phyloP scores from a whole-genome alignment of 2,113 vertebrate species.

The Psittacula cyanocephala region DNA sequence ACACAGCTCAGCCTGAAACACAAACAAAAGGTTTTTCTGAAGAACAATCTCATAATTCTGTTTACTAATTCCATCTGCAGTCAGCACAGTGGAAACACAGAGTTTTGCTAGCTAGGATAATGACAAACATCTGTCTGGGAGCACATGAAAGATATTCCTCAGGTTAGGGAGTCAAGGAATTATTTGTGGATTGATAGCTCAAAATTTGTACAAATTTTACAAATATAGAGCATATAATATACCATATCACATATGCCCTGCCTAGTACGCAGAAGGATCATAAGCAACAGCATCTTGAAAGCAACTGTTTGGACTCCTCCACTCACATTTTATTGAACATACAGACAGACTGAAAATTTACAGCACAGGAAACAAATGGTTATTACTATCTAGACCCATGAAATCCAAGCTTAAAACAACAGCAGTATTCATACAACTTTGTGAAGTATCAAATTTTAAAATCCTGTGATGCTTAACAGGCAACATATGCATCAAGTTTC shows the following conservation, averaged over 20 bases:
- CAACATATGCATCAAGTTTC: neutral
- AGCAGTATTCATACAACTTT: neutral
- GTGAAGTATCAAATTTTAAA: neutral
- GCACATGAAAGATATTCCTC: neutral
- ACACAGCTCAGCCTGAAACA: conserved; percentile 88
- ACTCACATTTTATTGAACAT: neutral
- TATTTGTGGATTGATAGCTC: neutral
- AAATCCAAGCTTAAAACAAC: neutral
- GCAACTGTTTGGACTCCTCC: neutral
- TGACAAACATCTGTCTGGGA: neutral
- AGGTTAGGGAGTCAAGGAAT: neutral
- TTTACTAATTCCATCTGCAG: neutral
- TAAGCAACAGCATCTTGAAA: neutral
- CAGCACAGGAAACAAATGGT: neutral
- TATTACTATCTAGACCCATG: neutral
- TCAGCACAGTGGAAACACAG: neutral
- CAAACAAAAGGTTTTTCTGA: conserved; percentile 33
- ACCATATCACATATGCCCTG: neutral
- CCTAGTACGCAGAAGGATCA: neutral
- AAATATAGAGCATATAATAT: neutral
- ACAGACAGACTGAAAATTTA: neutral
- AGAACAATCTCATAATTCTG: neutral
- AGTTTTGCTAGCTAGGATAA: neutral
- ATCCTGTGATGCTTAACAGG: neutral
- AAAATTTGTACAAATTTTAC: neutral